These are phyloP conservation scores for Meliscaeva auricollis DNA, from an alignment of 2,888 invertebrate species.

Conservation along the genomic window DNA sequence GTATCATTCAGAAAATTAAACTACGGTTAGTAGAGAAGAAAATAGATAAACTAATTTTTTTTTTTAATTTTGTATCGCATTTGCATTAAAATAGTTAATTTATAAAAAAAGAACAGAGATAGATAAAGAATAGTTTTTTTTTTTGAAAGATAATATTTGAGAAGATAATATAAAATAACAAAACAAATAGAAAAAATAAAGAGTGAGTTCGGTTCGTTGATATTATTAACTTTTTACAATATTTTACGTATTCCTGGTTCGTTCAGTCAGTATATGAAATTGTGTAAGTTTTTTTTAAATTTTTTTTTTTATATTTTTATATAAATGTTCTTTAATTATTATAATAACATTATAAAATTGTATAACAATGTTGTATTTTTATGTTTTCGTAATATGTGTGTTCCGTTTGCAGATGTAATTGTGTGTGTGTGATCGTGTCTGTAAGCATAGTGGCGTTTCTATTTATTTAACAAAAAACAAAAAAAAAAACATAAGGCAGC, in stretches of 20 bases:
- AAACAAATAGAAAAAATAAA: constrained; percentile 59
- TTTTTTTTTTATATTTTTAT: constrained; percentile 14
- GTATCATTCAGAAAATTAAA: constrained; percentile 68
- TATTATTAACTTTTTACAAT: constrained; percentile 62
- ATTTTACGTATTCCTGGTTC: constrained; percentile 78
- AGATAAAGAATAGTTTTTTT: constrained; percentile 4
- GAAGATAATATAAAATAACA: constrained; percentile 38
- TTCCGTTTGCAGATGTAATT: constrained; percentile 46
- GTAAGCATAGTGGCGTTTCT: constrained; percentile 61
- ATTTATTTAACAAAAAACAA: constrained; percentile 35
- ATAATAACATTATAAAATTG: constrained; percentile 19
- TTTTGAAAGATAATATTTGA: constrained; percentile 36
- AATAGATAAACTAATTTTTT: background rate
- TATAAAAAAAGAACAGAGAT: constrained; percentile 46
- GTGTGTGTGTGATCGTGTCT: constrained; percentile 66
- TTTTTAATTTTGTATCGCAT: constrained; percentile 75
- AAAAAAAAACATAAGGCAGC: constrained; percentile 53
- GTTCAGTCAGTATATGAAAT: constrained; percentile 79
- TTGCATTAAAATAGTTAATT: constrained; percentile 54
- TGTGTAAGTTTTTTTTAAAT: constrained; percentile 57
- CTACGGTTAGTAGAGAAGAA: constrained; percentile 46
- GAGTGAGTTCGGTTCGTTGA: constrained; percentile 41
- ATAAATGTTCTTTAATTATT: background rate
- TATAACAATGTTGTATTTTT: constrained; percentile 51
- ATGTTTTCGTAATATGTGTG: constrained; percentile 23